Base-by-base conservation (phyloP, 92 coral and sea anemone species). In the Palythoa caribaeorum region DNA sequence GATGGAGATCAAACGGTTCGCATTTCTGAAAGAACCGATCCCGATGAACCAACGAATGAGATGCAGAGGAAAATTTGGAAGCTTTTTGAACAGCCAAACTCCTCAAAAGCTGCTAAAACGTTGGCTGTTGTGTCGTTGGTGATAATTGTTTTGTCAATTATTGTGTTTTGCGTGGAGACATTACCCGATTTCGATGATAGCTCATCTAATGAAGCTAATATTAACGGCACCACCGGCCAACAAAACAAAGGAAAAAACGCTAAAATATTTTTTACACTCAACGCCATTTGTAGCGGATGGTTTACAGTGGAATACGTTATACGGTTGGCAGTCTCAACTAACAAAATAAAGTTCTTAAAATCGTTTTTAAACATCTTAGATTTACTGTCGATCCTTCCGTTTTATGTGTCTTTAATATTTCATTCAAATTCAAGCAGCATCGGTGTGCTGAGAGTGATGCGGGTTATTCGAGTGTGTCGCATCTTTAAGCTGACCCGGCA, bases 401-500 rank as follows among this genome's bases (percentile, higher is more conserved):
- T 96, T 83, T 96, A 96, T 83, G 88, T 94, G 48, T 90, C 94
- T 59, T 59, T 92, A 40, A 75, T 94, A 71, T 71, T 88, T 3
- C 84, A 69, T 14, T 94, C 88, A 53, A 68, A 78, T 53, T 94
- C 94, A 47, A 92, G 95, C 17, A 91, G 93, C 55, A 90, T 94
- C 76, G 96, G 90, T 9, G 91, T 96, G 38, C 88, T 96, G 4
- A 96, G 99, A 15, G 99, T 96, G 6, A 91, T 96, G 95, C 88
- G 99, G 14, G 97, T 96, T 5, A 94, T 96, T 52, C 96, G 99
- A 8, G 99, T 96, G 10, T 95, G 96, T 37, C 94, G 99, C 1
- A 93, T 96, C 75, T 96, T 96, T 85, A 96, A 96, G 85, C 90
- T 96, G 77, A 95, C 99, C 66, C 94, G 99, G 28, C 99, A 96